These are phyloP conservation scores for Sebastes hubbsi DNA, from an alignment of 2,797 vertebrate species.

Conservation along the genomic window DNA sequence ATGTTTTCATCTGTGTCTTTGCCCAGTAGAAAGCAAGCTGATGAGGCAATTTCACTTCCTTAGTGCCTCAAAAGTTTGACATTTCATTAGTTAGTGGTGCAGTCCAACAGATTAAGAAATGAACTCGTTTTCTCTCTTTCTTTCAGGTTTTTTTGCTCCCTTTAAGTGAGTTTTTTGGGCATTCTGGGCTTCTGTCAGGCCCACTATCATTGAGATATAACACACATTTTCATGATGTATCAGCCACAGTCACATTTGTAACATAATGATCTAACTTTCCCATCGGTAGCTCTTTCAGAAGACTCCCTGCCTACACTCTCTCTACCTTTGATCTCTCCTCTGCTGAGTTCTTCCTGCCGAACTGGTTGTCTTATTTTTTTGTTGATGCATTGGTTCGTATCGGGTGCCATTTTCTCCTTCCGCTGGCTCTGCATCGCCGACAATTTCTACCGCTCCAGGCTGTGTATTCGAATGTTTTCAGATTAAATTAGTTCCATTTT, in stretches of 20 bases:
- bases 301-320: conserved; percentile 2
- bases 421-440: conserved; percentile 38
- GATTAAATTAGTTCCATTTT: conserved; percentile 61
- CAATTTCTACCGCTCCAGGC: conserved; percentile 37
- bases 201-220: neutral
- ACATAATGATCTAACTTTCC: conserved; percentile 17
- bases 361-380: conserved; percentile 25
- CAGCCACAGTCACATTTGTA: conserved; percentile 8
- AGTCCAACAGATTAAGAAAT: conserved; percentile 26
- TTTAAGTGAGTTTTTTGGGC: neutral
- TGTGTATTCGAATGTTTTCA: conserved; percentile 49
- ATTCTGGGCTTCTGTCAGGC: neutral
- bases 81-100: conserved; percentile 31
- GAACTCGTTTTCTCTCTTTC: neutral
- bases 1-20: conserved; percentile 37
- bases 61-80: conserved; percentile 4
- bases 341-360: conserved; percentile 8
- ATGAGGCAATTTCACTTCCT: conserved; percentile 20
- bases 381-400: conserved; percentile 26
- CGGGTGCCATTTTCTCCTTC: conserved; percentile 44
- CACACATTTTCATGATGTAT: neutral
- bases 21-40: conserved; percentile 1
- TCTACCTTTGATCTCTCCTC: conserved; percentile 23
- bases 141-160: neutral
- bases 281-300: conserved; percentile 1